Conservation (phyloP, 2,888 invertebrate genomes). For the Synanthedon vespiformis region DNA sequence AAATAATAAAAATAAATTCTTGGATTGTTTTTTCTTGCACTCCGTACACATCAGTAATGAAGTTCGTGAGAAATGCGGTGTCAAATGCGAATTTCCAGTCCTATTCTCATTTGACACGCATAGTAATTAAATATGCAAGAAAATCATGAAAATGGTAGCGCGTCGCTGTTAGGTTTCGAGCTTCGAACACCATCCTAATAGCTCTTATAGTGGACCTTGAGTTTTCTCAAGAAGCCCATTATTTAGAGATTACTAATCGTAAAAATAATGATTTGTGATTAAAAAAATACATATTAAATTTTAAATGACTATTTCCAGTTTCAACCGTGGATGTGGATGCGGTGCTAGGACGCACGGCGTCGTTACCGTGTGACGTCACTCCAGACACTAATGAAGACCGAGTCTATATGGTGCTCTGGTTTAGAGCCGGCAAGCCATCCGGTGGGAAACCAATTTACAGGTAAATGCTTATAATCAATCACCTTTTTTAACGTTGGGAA, state of each 20-base stretch:
- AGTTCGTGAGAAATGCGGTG: too few relatives aligned
- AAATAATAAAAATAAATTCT: too few relatives aligned
- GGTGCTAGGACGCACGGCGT: slow-evolving; percentile 85
- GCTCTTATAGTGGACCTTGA: background rate
- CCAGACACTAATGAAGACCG: slow-evolving; percentile 85
- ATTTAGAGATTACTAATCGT: background rate
- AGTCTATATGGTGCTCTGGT: slow-evolving; percentile 94
- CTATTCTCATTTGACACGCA: too few relatives aligned
- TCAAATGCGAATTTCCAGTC: too few relatives aligned
- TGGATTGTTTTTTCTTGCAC: too few relatives aligned
- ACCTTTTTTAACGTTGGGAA: too few relatives aligned
- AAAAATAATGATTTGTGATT: background rate
- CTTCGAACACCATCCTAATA: background rate
- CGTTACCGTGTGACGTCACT: slow-evolving; percentile 90
- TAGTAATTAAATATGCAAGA: too few relatives aligned
- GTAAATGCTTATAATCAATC: slow-evolving; percentile 43
- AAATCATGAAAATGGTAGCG: too few relatives aligned
- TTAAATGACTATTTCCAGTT: slow-evolving; percentile 30
- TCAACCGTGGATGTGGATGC: slow-evolving; percentile 78
- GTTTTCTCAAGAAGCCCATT: too few relatives aligned
- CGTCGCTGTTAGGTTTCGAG: too few relatives aligned
- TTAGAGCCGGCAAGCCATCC: slow-evolving; percentile 77
- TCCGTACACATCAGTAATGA: too few relatives aligned
- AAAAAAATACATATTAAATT: background rate
- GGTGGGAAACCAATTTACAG: slow-evolving; percentile 92